Conservation (phyloP, 2,888 invertebrate genomes). For the Anticlea derivata region DNA sequence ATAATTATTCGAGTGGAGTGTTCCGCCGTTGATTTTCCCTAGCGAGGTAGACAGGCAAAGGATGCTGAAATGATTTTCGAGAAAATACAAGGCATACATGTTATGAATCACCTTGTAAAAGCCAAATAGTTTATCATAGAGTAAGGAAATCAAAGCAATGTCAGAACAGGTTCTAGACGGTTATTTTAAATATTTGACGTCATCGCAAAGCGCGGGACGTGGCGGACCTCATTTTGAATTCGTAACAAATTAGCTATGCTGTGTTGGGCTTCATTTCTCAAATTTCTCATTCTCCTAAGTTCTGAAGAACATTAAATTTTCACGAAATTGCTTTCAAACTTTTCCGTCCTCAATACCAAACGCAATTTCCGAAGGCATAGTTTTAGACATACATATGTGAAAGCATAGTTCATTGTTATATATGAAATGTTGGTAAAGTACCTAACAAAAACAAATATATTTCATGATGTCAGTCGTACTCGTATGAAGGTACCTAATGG, state of each 20-base stretch:
- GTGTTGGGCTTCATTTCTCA: slow-evolving; percentile 71
- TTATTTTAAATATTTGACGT: slow-evolving; percentile 21
- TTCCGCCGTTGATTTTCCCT: too few species aligned
- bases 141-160: too few species aligned
- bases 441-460: slow-evolving; percentile 23
- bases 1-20: too few species aligned
- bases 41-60: too few species aligned
- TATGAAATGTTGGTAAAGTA: slow-evolving; percentile 19
- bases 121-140: too few species aligned
- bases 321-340: slow-evolving; percentile 78
- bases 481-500: slow-evolving; percentile 20
- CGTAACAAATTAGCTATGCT: slow-evolving; percentile 76
- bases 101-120: too few species aligned
- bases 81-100: too few species aligned
- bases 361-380: slow-evolving; percentile 73
- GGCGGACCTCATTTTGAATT: slow-evolving; percentile 67
- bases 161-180: background rate
- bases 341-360: slow-evolving; percentile 72
- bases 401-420: slow-evolving; percentile 49
- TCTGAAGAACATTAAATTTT: slow-evolving; percentile 76
- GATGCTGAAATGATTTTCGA: too few species aligned
- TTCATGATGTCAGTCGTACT: background rate
- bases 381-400: slow-evolving; percentile 52
- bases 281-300: slow-evolving; percentile 77
- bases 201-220: slow-evolving; percentile 35